A percentile compares a stretch with the other conserved stretches of the same genome.
These are phyloP conservation scores for Palythoa heliodiscus DNA, from an alignment of 92 coral and sea anemone genomes.

Conservation along the genomic window DNA sequence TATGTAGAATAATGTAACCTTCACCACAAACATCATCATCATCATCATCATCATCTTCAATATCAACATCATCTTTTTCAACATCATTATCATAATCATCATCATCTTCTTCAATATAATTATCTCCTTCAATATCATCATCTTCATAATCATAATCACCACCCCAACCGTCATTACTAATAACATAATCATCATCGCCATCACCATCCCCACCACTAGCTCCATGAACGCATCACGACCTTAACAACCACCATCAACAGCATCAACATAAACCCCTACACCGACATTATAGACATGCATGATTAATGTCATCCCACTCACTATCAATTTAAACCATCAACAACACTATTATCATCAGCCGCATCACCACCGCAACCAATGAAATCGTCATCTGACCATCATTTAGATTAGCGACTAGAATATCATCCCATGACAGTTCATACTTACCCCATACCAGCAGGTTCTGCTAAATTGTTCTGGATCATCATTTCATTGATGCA, in stretches of 20 bases:
- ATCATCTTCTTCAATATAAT: neutral
- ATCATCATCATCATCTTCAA: neutral
- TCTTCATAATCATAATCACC: neutral
- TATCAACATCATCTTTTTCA: no score
- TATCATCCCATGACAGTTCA: neutral
- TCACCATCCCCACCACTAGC: neutral
- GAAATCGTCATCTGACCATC: neutral
- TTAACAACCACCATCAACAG: neutral
- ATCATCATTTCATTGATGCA: slow-evolving; percentile 79
- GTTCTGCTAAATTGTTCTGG: slow-evolving; percentile 58
- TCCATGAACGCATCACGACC: neutral
- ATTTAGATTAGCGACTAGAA: neutral
- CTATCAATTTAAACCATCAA: no score
- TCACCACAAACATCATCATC: neutral
- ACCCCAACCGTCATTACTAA: neutral
- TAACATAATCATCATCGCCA: neutral
- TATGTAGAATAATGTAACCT: neutral
- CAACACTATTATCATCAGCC: neutral
- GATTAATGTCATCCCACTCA: no score
- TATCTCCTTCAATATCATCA: neutral
- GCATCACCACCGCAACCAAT: neutral
- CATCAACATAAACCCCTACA: neutral
- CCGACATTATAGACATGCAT: no score
- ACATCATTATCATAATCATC: neutral
- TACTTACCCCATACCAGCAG: slow-evolving; percentile 78